These are phyloP conservation scores for Halcyon badia DNA, from an alignment of 2,797 vertebrate genomes.

Conservation along the genomic window DNA sequence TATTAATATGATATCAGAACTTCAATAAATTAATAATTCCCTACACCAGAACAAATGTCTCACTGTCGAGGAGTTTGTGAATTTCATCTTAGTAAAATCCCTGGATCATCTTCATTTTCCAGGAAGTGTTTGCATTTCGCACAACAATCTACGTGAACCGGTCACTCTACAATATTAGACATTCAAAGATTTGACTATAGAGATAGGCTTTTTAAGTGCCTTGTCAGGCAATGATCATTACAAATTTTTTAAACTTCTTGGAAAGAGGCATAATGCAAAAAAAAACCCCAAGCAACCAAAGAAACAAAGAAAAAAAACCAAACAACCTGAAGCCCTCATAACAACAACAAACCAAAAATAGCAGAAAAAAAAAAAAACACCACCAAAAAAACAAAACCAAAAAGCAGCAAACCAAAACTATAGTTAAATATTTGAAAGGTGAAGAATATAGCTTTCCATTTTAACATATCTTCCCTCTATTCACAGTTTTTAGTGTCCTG, in stretches of 20 bases:
- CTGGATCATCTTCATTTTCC: not conserved
- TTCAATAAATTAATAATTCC: not conserved
- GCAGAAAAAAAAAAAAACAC: not conserved
- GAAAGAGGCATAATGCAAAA: not conserved
- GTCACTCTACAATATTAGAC: not conserved
- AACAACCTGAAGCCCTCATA: no score
- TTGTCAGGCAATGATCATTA: not conserved
- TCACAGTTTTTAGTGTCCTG: not conserved
- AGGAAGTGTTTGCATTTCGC: not conserved
- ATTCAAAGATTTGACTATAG: not conserved
- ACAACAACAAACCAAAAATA: not conserved
- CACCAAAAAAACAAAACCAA: not conserved
- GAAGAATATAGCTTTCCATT: not conserved
- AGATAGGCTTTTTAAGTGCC: not conserved
- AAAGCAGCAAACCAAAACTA: not conserved
- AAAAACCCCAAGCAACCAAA: accelerated
- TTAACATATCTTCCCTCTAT: not conserved
- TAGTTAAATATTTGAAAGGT: not conserved
- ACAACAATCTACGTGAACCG: not conserved
- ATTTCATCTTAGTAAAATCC: not conserved
- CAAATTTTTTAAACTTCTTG: not conserved
- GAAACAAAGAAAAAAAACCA: not conserved
- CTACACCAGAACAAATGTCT: not conserved
- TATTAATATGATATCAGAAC: not conserved
- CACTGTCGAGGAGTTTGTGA: not conserved